Base-by-base conservation (phyloP, 2,888 invertebrate genomes). In the Campoletis raptor region DNA sequence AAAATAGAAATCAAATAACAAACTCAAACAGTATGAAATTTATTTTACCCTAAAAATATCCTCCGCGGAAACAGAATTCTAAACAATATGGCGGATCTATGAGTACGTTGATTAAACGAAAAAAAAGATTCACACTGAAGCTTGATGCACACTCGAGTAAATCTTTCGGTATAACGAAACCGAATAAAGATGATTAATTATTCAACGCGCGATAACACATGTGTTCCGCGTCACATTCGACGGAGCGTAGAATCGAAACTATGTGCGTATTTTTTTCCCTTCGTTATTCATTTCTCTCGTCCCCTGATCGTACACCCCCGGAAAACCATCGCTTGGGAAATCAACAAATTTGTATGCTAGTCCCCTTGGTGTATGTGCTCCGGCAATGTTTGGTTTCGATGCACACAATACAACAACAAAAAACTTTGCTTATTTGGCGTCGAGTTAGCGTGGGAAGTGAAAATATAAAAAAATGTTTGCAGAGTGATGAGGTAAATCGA, bases 271-370 rank as follows among this genome's bases (percentile, higher is more conserved):
- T 52, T 73, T 66, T 66, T 54, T 66, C n/a, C 37, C 24, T 80
- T 79, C 52, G 72, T 72, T 61, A 66, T 77, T 36, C 36, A 76
- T 83, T 54, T 45, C 48, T n/a, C 45, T 61, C 64, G 15, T 36
- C 40, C 10, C 37, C 24, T 66, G 12, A 30, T 64, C 10, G 24
- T 42, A 15, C 18, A 21, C 5, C 42, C 54, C 48, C 21, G 48
- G 74, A 21, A 18, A 80, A 10, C 74, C 67, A 78, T 85, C 83
- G 76, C 85, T 24, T 66, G 85, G 85, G 82, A 85, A 85, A 85
- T 82, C 82, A 83, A 54, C 69, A 80, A 83, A 78, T 85, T 80
- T 76, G 79, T 83, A 83, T 83, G 42, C 72, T 8, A 52, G 42
- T n/a, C 73, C 76, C 48, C 24, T 40, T 40, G 48, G 67, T 21